Evolutionary conservation across 2,888 invertebrate genomes (phyloP), one percentile per base, ranked within the genome.

Genomic region (Platycnemis pennipes): DNA sequence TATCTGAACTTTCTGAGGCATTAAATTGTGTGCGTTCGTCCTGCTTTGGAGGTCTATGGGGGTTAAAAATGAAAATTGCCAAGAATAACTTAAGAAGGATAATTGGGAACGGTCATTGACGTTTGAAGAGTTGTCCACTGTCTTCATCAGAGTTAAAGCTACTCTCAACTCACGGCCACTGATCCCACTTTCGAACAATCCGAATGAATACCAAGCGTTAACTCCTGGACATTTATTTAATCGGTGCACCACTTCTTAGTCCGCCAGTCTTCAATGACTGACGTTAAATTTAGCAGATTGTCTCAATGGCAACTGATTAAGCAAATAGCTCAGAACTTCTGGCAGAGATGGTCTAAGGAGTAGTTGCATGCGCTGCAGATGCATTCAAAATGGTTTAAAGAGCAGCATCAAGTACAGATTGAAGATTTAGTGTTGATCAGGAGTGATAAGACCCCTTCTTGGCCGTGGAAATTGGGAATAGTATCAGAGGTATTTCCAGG

Each of bases 21-120:
- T 56, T 56, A n/a, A 56, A 56, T 56, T 56, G 19, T 56, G 19
- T 56, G 56, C 22, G 56, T 56, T 56, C 56, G 56, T n/a, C n/a
- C n/a, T n/a, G n/a, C 16, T 56, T 96, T 94, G 96, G 96, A 11
- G 96, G 96, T n/a, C 86, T 96, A 37, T 96, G 96, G 96, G 96
- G 96, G 94, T 95, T 96, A 3, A 95, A 95, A 7, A 95, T 96
- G 11, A 96, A 96, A 88, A 95, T 95, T 0, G 94, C 95, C 8
- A 96, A 96, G 95, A 94, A 94, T 94, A 96, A 96, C 95, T 94
- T 96, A 46, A 95, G 95, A 46, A 95, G 95, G 45, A 94, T 96
- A 5, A 88, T 95, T 22, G 95, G 95, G 95, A 95, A 53, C 49
- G 94, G 8, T 94, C 94, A 7, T 94, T 96, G 11, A 96, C 95